Evolutionary conservation across 2,797 vertebrate species (phyloP).

Genomic region (Thaleichthys pacificus): DNA sequence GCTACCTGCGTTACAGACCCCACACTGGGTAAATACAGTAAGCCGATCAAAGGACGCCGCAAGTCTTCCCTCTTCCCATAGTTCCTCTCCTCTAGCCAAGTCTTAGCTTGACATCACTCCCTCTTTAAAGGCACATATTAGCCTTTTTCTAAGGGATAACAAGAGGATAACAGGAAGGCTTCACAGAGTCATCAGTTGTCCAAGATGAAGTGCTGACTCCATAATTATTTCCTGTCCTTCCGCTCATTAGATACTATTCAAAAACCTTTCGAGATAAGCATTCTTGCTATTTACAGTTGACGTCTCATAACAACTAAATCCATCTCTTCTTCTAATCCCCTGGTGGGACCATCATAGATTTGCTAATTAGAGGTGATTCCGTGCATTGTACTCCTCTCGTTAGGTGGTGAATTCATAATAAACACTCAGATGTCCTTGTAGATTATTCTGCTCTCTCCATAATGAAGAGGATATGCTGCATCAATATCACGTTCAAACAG

Average conservation of each 20-base stretch:
- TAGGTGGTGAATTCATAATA: slow-evolving; percentile 13
- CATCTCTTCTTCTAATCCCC: slow-evolving; percentile 36
- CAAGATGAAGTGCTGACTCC: slow-evolving; percentile 46
- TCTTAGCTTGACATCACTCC: slow-evolving; percentile 58
- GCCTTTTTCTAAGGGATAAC: slow-evolving; percentile 49
- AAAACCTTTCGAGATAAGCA: slow-evolving; percentile 56
- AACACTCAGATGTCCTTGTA: slow-evolving; percentile 12
- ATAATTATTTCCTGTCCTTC: slow-evolving; percentile 57
- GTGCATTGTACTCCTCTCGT: slow-evolving; percentile 4
- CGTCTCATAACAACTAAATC: slow-evolving; percentile 40
- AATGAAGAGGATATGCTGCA: slow-evolving; percentile 23
- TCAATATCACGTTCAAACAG: slow-evolving; percentile 27
- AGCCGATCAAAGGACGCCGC: slow-evolving; percentile 60
- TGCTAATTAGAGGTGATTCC: slow-evolving; percentile 5
- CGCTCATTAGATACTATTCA: slow-evolving; percentile 56
- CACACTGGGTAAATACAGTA: slow-evolving; percentile 61
- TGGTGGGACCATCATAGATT: slow-evolving; percentile 11
- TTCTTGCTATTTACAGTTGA: slow-evolving; percentile 54
- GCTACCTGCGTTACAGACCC: slow-evolving; percentile 62
- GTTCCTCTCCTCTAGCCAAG: slow-evolving; percentile 58
- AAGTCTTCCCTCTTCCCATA: slow-evolving; percentile 54
- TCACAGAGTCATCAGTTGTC: slow-evolving; percentile 44
- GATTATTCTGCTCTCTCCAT: slow-evolving; percentile 22
- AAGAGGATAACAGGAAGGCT: slow-evolving; percentile 48
- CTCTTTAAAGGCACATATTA: slow-evolving; percentile 61